Percentiles rank a stretch among this genome's conserved stretches.
Evolutionary conservation across 2,888 invertebrate genomes (phyloP).

Genomic region (Furcula furcula): DNA sequence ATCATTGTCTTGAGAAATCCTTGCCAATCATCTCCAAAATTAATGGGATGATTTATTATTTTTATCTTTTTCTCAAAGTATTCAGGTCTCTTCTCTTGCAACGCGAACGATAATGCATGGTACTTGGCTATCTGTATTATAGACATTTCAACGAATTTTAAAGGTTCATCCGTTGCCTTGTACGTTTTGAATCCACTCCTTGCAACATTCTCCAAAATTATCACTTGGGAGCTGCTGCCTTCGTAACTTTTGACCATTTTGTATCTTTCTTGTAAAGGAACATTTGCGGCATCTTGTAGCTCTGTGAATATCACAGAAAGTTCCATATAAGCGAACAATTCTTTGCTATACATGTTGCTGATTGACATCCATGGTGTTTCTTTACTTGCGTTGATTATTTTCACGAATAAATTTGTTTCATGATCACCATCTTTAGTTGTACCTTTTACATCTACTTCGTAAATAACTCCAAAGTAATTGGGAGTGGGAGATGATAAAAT

Average conservation of each 20-base stretch:
- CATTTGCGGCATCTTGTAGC: slow-evolving; percentile 34
- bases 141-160: slow-evolving; percentile 40
- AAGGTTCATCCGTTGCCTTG: slow-evolving; percentile 35
- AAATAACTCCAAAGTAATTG: slow-evolving; percentile 40
- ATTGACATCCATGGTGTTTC: slow-evolving; percentile 30
- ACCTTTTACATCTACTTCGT: slow-evolving; percentile 41
- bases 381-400: slow-evolving; percentile 31
- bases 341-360: slow-evolving; percentile 33
- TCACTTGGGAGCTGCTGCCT: slow-evolving; percentile 30
- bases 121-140: slow-evolving; percentile 46
- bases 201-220: slow-evolving; percentile 44
- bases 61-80: slow-evolving; percentile 40
- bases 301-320: slow-evolving; percentile 31
- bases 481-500: slow-evolving; percentile 36
- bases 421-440: slow-evolving; percentile 34
- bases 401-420: slow-evolving; percentile 44
- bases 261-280: slow-evolving; percentile 38
- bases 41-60: slow-evolving; percentile 20
- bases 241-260: slow-evolving; percentile 36
- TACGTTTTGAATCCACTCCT: slow-evolving; percentile 37
- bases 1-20: slow-evolving; percentile 27
- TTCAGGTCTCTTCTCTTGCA: slow-evolving; percentile 36
- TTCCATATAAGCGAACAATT: slow-evolving; percentile 41
- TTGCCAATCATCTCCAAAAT: slow-evolving; percentile 23
- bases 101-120: slow-evolving; percentile 43